Base-by-base conservation (phyloP, 2,888 invertebrate genomes). In the Anoplius nigerrimus region DNA sequence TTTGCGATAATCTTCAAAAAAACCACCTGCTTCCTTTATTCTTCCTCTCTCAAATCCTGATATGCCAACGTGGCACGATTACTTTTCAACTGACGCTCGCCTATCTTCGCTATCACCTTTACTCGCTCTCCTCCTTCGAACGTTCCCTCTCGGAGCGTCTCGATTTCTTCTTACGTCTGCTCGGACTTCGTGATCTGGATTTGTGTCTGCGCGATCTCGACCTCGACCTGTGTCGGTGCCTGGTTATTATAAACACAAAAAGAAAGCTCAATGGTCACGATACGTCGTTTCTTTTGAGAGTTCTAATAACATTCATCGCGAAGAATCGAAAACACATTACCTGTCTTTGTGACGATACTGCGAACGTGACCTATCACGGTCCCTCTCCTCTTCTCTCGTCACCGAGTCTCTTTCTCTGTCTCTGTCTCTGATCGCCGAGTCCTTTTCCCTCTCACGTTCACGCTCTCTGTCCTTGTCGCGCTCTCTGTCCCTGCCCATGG, bases 51-150 rank as follows among this genome's bases (percentile, higher is more conserved):
- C 11, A 34, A 34, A 11, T 34, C 34, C 34, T 34, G 34, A 34
- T 34, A 11, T 34, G 34, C 34, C 34, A 34, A 34, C 34, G 34
- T 34, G 34, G 34, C 34, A 34, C 34, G 34, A 34, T 34, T 8
- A 34, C 6, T 34, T 34, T 11, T 13, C 4, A 34, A 34, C 6
- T 6, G 34, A 34, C 11, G 1, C 34, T 6, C 8, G 34, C 34
- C 34, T 11, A 34, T 34, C n/a, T n/a, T n/a, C 11, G 34, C 34
- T 34, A 34, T 34, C 34, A 43, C 22, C n/a, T 43, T 89, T 90
- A 93, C 89, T 93, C 93, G 56, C 93, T 93, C 46, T 94, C 94
- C 70, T 94, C 95, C 74, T 93, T 93, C 54, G 89, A 89, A 42
- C 88, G 84, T 74, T 89, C 89, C 16, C 88, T 82, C 62, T 93